Evolutionary conservation across 1,140 invertebrate species (phyloP), one percentile per base, ranked within the genome.

Genomic region (Heliconius hermathena): DNA sequence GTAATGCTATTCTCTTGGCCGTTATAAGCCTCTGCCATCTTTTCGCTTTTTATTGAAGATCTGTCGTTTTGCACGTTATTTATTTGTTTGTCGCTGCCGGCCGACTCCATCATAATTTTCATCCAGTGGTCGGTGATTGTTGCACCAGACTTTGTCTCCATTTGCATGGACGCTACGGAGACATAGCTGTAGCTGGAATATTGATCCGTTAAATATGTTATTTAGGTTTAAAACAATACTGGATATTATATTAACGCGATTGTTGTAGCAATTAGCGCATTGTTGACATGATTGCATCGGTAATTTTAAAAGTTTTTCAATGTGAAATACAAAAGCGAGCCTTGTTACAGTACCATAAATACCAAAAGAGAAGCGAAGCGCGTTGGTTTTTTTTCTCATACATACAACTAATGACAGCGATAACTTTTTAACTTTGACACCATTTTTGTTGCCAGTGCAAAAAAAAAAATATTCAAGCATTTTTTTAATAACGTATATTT

Each of bases 341-440:
- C 93, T 94, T 94, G 92, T 94, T 93, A 93, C 93, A 84, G 88
- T 89, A 92, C 89, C 91, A 94, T 94, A 94, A 94, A 94, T 93
- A 93, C 92, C 92, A 93, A 94, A 94, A 93, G 93, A 94, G 93
- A 94, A 94, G 92, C 92, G 91, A 91, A 89, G 89, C 91, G 92
- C 90, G 88, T 91, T 93, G 89, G 82, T 93, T 93, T 93, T 94
- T 94, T 93, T 93, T 92, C 84, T 52, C 49, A 52, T 52, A 52
- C 78, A 46, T 84, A 83, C 82, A 87, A 88, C 86, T 92, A 92
- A 92, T 92, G 90, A 92, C 90, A 91, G 90, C 82, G 79, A 86
- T 85, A 83, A 89, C 86, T 90, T 91, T 90, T 87, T 85, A 87
- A 87, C 82, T 87, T 88, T 92, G 89, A 91, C 89, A 87, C 76